Evolutionary conservation across 2,888 invertebrate genomes (phyloP).

Genomic region (Stictocephala bisonia): DNA sequence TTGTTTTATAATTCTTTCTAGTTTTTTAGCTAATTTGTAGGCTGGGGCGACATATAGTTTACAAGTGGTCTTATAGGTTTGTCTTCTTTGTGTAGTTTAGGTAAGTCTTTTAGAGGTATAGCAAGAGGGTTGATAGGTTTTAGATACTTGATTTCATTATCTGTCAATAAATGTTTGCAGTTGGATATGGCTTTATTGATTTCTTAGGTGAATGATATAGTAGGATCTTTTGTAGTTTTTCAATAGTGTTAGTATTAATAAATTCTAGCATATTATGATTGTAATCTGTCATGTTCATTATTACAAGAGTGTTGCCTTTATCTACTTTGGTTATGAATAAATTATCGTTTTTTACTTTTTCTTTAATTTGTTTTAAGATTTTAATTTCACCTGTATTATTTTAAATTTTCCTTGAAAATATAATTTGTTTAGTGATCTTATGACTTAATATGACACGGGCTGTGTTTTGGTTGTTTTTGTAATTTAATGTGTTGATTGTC

Average conservation of each 20-base stretch:
- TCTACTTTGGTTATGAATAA: neutral
- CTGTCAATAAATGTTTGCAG: neutral
- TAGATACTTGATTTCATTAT: neutral
- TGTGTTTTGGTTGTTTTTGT: neutral
- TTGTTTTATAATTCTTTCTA: conserved; percentile 32
- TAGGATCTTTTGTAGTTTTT: neutral
- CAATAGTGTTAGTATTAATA: neutral
- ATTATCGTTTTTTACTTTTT: neutral
- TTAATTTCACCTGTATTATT: neutral
- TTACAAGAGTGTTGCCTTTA: neutral
- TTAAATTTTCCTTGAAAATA: neutral
- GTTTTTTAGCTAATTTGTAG: too few species aligned
- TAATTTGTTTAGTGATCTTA: neutral
- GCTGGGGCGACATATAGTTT: too few species aligned
- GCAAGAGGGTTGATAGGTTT: conserved; percentile 33
- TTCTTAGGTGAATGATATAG: neutral
- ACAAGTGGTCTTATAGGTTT: too few species aligned
- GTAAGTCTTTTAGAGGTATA: too few species aligned
- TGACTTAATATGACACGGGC: neutral
- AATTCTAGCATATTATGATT: neutral
- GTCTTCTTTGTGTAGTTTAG: too few species aligned
- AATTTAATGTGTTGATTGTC: neutral
- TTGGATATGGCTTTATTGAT: neutral
- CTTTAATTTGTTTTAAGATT: neutral
- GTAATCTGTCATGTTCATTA: neutral